Conservation (phyloP, 2,888 invertebrate genomes). For the Parnassius smintheus region DNA sequence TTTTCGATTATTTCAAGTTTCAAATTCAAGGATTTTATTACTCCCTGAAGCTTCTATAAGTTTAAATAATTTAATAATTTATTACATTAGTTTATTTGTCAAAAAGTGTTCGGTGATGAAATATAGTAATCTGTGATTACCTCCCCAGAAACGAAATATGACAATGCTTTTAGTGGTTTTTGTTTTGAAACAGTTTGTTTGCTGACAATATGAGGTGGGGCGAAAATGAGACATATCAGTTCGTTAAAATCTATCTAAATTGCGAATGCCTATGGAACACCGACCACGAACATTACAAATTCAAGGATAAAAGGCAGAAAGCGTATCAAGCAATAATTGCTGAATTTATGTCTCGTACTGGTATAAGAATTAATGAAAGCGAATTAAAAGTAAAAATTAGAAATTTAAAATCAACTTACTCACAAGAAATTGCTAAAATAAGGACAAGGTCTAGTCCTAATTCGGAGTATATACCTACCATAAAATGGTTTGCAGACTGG, state of each 20-base stretch:
- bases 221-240: constrained; percentile 64
- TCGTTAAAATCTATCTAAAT: constrained; percentile 68
- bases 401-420: constrained; percentile 57
- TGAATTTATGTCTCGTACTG: constrained; percentile 51
- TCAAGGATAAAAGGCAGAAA: constrained; percentile 50
- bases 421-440: constrained; percentile 59
- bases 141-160: no score
- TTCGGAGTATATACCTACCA: constrained; percentile 48
- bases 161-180: no score
- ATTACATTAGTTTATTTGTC: no score
- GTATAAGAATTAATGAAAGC: constrained; percentile 48
- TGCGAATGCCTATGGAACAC: constrained; percentile 69
- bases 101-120: no score
- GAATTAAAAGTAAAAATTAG: constrained; percentile 59
- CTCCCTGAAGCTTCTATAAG: no score
- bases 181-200: constrained; percentile 1
- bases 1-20: no score
- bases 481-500: constrained; percentile 61
- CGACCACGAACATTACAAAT: constrained; percentile 56
- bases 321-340: constrained; percentile 53
- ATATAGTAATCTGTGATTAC: no score
- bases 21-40: no score
- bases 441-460: constrained; percentile 46
- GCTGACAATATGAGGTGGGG: constrained; percentile 58
- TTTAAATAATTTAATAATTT: no score